phyloP scores from a whole-genome alignment of 2,888 invertebrate species.

The Tiliacea aurago region DNA sequence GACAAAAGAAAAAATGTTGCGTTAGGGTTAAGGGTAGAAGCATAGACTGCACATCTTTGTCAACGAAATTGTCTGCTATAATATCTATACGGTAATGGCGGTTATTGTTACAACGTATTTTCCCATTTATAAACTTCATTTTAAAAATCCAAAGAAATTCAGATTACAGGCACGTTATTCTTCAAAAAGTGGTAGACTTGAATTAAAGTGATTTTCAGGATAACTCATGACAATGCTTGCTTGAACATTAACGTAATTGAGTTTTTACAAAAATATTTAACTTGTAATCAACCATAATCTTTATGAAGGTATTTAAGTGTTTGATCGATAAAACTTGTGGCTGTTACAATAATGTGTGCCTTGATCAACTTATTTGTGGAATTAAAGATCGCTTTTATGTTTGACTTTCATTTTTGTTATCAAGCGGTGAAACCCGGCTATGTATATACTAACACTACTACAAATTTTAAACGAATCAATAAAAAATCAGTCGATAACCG shows the following conservation, averaged over 20 bases:
- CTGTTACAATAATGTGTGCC: background rate
- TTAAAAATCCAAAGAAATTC: background rate
- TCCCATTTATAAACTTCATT: background rate
- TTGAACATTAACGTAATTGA: slow-evolving; percentile 5
- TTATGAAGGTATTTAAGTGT: too few species aligned
- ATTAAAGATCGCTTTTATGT: background rate
- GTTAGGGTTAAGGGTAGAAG: slow-evolving; percentile 19
- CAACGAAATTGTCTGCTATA: background rate
- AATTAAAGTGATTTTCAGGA: background rate
- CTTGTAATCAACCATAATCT: too few species aligned
- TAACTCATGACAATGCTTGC: background rate
- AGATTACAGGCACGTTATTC: background rate
- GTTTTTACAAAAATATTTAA: background rate
- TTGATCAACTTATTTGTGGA: background rate
- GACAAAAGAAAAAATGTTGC: slow-evolving; percentile 6
- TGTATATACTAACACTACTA: background rate
- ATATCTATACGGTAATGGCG: too few species aligned
- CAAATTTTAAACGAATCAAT: background rate
- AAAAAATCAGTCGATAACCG: too few species aligned
- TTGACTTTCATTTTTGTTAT: background rate
- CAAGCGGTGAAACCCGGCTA: background rate
- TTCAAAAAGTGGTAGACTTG: background rate
- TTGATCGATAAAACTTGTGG: background rate
- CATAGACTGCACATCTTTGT: slow-evolving; percentile 30
- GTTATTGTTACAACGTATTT: background rate